These are phyloP conservation scores for Colinus virginianus DNA, from an alignment of 2,113 vertebrate genomes.

Conservation along the genomic window DNA sequence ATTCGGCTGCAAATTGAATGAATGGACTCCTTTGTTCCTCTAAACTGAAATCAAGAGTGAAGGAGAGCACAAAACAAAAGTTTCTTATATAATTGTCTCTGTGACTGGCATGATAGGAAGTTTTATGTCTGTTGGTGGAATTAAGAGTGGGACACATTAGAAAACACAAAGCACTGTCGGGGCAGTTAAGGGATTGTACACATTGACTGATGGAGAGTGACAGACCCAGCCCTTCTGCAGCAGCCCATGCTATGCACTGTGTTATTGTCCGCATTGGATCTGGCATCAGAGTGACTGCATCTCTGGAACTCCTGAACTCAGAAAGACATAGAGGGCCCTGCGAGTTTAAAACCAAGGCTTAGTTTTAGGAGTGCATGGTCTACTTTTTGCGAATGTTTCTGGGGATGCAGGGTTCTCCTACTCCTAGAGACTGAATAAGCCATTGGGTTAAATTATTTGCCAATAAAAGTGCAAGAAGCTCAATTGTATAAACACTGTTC, in stretches of 20 bases:
- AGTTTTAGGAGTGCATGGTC: rapidly evolving
- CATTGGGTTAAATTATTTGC: not conserved
- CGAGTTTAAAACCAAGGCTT: rapidly evolving
- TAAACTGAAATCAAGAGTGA: not conserved
- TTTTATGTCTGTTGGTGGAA: constrained; percentile 34
- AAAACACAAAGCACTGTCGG: constrained; percentile 25
- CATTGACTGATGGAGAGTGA: not conserved
- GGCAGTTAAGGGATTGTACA: not conserved
- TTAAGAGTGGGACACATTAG: not conserved
- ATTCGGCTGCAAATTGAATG: constrained; percentile 44
- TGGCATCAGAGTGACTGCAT: rapidly evolving
- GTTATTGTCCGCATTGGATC: not conserved
- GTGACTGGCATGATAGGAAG: not conserved
- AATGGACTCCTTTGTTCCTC: constrained; percentile 46
- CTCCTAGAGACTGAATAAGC: not conserved
- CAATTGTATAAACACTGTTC: not conserved
- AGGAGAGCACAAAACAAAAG: not conserved
- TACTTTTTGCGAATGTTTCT: rapidly evolving
- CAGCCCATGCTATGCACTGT: not conserved
- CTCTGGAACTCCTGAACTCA: not conserved
- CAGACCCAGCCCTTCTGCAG: not conserved
- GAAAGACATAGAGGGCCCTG: not conserved
- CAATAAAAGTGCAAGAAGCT: not conserved
- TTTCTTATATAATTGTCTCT: constrained; percentile 20
- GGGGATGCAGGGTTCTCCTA: not conserved